Evolutionary conservation across 2,888 invertebrate species (phyloP).

Genomic region (Glomeris marginata): DNA sequence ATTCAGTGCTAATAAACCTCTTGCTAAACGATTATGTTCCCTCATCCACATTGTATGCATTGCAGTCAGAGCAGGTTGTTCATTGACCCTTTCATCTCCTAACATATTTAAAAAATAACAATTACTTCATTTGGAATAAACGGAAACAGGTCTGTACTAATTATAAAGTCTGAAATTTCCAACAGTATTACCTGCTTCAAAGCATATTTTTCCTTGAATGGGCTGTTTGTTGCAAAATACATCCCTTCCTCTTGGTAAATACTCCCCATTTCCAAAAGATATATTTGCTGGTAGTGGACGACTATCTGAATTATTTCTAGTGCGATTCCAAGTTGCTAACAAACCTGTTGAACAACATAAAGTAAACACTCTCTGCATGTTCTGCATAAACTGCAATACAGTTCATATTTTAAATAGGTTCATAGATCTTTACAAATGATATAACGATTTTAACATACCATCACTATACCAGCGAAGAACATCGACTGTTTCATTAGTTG

Average conservation of each 20-base stretch:
- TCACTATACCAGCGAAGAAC: neutral
- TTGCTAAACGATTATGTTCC: slow-evolving; percentile 11
- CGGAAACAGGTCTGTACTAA: neutral
- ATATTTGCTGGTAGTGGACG: too few species aligned
- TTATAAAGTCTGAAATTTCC: neutral
- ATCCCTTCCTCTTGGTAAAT: too few species aligned
- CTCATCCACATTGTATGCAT: slow-evolving; percentile 10
- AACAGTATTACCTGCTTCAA: slow-evolving; percentile 5
- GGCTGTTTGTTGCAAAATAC: too few species aligned
- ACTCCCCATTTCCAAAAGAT: too few species aligned
- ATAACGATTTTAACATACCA: too few species aligned
- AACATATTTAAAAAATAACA: neutral
- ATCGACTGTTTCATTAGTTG: slow-evolving; percentile 9
- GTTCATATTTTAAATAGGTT: too few species aligned
- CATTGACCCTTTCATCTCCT: slow-evolving; percentile 14
- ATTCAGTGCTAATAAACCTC: slow-evolving; percentile 2
- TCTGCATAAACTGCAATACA: too few species aligned
- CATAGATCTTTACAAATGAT: too few species aligned
- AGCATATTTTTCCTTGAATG: slow-evolving; percentile 1
- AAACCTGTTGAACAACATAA: too few species aligned
- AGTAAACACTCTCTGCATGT: too few species aligned
- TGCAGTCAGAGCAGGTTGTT: slow-evolving; percentile 12
- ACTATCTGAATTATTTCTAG: too few species aligned
- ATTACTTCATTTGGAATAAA: neutral
- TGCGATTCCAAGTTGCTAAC: too few species aligned